Percentiles rank a stretch among this genome's conserved stretches.
phyloP scores from a whole-genome alignment of 1,140 invertebrate genomes.

The Diabrotica virgifera region DNA sequence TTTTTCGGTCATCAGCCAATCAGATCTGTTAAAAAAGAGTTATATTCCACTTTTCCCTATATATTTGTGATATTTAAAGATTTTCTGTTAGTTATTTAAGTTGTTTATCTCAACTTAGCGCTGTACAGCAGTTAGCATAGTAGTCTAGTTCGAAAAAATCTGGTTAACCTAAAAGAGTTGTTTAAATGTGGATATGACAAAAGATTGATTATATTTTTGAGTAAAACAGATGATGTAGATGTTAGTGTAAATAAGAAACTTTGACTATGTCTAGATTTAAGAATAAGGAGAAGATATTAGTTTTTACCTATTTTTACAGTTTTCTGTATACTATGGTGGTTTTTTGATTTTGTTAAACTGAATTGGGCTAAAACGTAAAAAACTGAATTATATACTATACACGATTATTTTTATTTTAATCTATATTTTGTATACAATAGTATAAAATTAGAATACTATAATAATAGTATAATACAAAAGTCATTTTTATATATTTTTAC shows the following conservation, averaged over 20 bases:
- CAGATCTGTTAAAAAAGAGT: not conserved
- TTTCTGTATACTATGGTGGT: too few species aligned
- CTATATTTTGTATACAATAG: too few species aligned
- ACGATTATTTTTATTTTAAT: too few species aligned
- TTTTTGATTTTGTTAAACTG: too few species aligned
- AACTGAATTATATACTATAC: too few species aligned
- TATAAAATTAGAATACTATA: too few species aligned
- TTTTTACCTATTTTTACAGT: too few species aligned
- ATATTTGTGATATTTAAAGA: not conserved
- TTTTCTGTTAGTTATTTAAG: not conserved
- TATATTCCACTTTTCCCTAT: not conserved
- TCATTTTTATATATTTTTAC: too few species aligned
- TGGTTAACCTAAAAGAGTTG: not conserved
- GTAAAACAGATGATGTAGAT: not conserved
- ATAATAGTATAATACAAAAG: too few species aligned
- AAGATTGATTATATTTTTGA: constrained; percentile 1
- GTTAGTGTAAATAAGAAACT: not conserved
- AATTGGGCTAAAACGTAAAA: too few species aligned
- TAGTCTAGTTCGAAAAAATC: not conserved
- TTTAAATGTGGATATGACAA: not conserved
- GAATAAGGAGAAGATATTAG: too few species aligned
- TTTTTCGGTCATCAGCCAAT: too few species aligned
- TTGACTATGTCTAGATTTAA: not conserved
- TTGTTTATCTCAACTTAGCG: not conserved
- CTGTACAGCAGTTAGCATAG: not conserved